Percentiles rank a stretch among this genome's conserved stretches.
phyloP scores from a whole-genome alignment of 2,888 invertebrate genomes.

The Phyllotreta cruciferae region DNA sequence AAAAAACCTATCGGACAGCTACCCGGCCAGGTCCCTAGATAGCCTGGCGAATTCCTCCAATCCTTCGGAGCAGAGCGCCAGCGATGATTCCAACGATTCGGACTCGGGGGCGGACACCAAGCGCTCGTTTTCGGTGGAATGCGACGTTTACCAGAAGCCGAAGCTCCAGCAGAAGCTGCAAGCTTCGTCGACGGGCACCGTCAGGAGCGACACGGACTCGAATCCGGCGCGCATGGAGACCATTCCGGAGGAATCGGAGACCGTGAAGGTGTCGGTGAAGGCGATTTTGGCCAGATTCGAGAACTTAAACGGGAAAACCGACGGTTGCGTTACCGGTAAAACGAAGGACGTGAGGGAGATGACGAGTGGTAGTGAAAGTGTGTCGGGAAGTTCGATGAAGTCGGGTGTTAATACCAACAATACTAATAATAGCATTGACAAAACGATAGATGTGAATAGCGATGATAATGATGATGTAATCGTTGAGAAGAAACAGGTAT shows the following conservation, averaged over 20 bases:
- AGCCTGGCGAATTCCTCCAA: slow-evolving; percentile 75
- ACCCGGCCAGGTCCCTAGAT: slow-evolving; percentile 68
- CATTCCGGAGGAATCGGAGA: slow-evolving; percentile 80
- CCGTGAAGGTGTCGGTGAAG: slow-evolving; percentile 79
- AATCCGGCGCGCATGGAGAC: slow-evolving; percentile 72
- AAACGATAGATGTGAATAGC: slow-evolving; percentile 3
- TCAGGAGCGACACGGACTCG: slow-evolving; percentile 43
- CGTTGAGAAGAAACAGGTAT: slow-evolving; percentile 14
- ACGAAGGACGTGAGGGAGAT: slow-evolving; percentile 30
- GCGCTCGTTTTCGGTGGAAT: slow-evolving; percentile 56
- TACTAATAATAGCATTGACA: slow-evolving; percentile 10
- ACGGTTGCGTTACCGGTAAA: slow-evolving; percentile 34
- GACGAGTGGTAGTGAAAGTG: slow-evolving; percentile 29
- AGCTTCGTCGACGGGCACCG: slow-evolving; percentile 38
- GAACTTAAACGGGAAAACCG: slow-evolving; percentile 58
- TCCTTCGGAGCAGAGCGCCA: slow-evolving; percentile 65
- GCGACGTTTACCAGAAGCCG: slow-evolving; percentile 56
- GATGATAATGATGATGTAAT: slow-evolving; percentile 11
- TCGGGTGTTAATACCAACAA: slow-evolving; percentile 15
- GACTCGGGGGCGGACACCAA: slow-evolving; percentile 70
- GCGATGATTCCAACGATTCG: slow-evolving; percentile 67
- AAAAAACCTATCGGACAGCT: slow-evolving; percentile 44
- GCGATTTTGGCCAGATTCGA: slow-evolving; percentile 85
- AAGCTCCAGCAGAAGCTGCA: slow-evolving; percentile 45
- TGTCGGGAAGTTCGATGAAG: slow-evolving; percentile 28